Evolutionary conservation across 2,888 invertebrate genomes (phyloP).

Genomic region (Napeogenes sylphis): DNA sequence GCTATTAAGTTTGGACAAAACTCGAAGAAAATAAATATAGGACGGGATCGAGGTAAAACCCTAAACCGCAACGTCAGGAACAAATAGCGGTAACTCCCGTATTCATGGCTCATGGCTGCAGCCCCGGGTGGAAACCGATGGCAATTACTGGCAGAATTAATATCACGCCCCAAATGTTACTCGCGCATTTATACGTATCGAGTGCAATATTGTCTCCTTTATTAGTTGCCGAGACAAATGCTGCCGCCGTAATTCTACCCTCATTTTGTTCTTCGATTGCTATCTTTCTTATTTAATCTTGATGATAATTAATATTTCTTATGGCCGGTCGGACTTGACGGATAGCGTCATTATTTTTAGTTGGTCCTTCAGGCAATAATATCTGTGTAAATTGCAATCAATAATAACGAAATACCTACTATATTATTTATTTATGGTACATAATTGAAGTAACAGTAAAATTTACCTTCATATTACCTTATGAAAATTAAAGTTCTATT

Average conservation of each 20-base stretch:
- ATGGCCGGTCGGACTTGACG: constrained; percentile 31
- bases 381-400: neutral
- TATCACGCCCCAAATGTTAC: constrained; percentile 76
- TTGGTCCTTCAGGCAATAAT: neutral
- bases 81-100: constrained; percentile 77
- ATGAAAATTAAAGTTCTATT: no score
- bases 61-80: constrained; percentile 76
- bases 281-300: constrained; percentile 70
- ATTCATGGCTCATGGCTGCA: constrained; percentile 76
- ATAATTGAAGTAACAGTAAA: neutral
- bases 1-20: constrained; percentile 63
- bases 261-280: constrained; percentile 63
- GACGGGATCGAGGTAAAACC: constrained; percentile 64
- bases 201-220: constrained; percentile 78
- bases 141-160: constrained; percentile 77
- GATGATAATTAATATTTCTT: constrained; percentile 68
- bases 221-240: constrained; percentile 75
- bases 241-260: constrained; percentile 64
- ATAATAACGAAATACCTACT: neutral
- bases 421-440: neutral
- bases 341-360: constrained; percentile 6
- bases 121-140: constrained; percentile 72
- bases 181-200: constrained; percentile 76
- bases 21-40: constrained; percentile 75
- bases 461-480: neutral